A percentile compares a stretch with the other conserved stretches of the same genome.
These are phyloP conservation scores for Distichodus sexfasciatus DNA, from an alignment of 2,797 vertebrate genomes.

Conservation along the genomic window DNA sequence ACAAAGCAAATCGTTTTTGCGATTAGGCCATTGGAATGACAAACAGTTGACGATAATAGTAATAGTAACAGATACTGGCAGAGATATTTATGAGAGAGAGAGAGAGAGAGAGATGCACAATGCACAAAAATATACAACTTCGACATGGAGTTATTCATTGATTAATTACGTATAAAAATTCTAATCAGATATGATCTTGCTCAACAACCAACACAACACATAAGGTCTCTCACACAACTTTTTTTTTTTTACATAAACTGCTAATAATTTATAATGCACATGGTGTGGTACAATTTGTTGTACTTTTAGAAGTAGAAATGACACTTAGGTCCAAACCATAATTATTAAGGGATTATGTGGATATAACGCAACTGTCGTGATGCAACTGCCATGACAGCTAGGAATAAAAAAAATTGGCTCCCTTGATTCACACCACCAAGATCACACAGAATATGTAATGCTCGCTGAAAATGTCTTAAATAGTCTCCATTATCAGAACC, in stretches of 20 bases:
- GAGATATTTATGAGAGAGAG: slow-evolving; percentile 25
- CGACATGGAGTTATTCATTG: slow-evolving; percentile 5
- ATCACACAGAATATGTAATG: background rate
- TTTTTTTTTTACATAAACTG: no score
- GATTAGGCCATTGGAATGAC: slow-evolving; percentile 41
- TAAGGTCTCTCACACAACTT: no score
- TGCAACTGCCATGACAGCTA: background rate
- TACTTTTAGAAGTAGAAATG: no score
- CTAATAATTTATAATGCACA: no score
- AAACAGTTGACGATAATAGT: slow-evolving; percentile 45
- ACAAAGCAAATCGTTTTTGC: slow-evolving; percentile 49
- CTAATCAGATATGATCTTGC: background rate
- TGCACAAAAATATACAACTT: background rate
- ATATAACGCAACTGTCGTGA: no score
- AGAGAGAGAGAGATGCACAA: background rate
- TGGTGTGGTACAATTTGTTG: no score
- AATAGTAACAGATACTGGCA: slow-evolving; percentile 47
- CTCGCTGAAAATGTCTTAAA: background rate
- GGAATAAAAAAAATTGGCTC: no score
- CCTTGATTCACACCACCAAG: background rate
- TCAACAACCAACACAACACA: background rate
- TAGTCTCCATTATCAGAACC: background rate
- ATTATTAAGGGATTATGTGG: no score
- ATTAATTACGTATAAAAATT: no score
- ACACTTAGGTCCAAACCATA: no score